Conservation (phyloP, 2,797 vertebrate genomes). For the Aulostomus chinensis region DNA sequence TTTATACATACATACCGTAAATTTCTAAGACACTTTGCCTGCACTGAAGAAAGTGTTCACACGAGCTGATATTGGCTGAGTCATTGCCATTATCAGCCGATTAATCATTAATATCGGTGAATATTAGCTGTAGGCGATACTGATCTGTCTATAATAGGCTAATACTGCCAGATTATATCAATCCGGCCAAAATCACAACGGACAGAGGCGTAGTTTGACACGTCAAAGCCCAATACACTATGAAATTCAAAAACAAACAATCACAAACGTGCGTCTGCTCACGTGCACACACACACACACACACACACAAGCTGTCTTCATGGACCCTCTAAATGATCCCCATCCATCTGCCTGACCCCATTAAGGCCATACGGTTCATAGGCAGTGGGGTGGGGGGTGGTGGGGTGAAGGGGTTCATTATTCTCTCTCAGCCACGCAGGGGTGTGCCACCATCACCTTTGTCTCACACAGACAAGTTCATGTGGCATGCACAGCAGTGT, state of each 20-base stretch:
- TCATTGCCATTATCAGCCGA: too few relatives aligned
- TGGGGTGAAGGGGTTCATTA: slow-evolving; percentile 53
- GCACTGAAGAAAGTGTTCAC: too few relatives aligned
- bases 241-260: slow-evolving; percentile 20
- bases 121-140: too few relatives aligned
- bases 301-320: slow-evolving; percentile 44
- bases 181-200: too few relatives aligned
- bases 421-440: slow-evolving; percentile 47
- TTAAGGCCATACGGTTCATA: slow-evolving; percentile 69
- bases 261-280: slow-evolving; percentile 3
- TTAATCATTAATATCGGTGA: too few relatives aligned
- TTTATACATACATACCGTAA: too few relatives aligned
- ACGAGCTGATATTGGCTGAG: too few relatives aligned
- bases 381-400: slow-evolving; percentile 20
- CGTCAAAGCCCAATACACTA: not conserved
- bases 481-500: slow-evolving; percentile 13
- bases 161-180: too few relatives aligned
- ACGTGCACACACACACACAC: slow-evolving; percentile 1
- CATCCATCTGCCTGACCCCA: slow-evolving; percentile 79
- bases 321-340: slow-evolving; percentile 48
- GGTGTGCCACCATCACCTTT: slow-evolving; percentile 42
- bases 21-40: too few relatives aligned
- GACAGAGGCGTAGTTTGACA: too few relatives aligned
- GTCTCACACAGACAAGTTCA: slow-evolving; percentile 40
- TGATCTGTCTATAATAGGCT: too few relatives aligned